Base-by-base conservation (phyloP, 2,797 vertebrate genomes). In the Caiman crocodilus region DNA sequence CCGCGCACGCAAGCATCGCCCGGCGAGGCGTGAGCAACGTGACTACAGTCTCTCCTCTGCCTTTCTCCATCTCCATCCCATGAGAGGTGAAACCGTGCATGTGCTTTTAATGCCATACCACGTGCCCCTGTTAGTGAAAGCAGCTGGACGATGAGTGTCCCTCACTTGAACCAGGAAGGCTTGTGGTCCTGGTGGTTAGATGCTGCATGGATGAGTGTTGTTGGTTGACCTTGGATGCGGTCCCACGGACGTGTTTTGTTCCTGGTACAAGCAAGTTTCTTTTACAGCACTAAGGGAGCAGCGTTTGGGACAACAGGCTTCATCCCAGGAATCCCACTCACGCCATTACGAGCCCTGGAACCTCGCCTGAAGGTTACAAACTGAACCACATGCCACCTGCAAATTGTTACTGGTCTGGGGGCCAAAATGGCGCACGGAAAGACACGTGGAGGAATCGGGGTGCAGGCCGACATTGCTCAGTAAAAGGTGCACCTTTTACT, bases 361-460 rank as follows among this genome's bases (percentile, higher is more conserved):
- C 15, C 71, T 2, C 64, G 32, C 76, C 69, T 23, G 57, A 8
- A 35, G 82, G 16, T 60, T 64, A 7, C 58, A 85, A 50, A 64
- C 59, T 25, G 14, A 50, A 30, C n/a, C 1, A 1, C 5, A 1
- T 9, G 67, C 11, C 32, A 2, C 30, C 30, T 0, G 0, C 1
- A 2, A 16, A 60, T 9, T 4, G 56, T 58, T 23, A 59, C 63
- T 0, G 1, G 16, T 0, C 7, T 50, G 69, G 35, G 67, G 61
- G 76, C 55, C 55, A 67, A 86, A 60, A 82, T 71, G 7, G 0
- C 35, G 5, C 30, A 35, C 3, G 20, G 67, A 65, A 65, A 30
- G 4, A 8, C 80, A 50, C 1, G 0, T 4, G 0, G 1, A 0
- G 1, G 75, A 61, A 26, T 63, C 9, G 2, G 18, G n/a, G 58